Conservation (phyloP, 2,888 invertebrate species). For the Ctenicera cuprea region DNA sequence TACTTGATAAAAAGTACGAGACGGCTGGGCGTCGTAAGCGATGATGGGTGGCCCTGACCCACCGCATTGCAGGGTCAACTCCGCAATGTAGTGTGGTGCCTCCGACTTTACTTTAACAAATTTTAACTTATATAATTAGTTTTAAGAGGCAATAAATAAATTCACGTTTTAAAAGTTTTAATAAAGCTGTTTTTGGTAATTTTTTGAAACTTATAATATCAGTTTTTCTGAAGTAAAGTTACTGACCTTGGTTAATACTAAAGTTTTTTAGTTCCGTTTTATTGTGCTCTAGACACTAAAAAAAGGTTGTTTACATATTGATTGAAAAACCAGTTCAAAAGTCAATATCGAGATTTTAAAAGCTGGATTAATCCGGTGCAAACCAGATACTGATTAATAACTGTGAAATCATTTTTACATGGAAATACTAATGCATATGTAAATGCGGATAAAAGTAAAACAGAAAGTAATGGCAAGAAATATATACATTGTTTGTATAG, state of each 20-base stretch:
- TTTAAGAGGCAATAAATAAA: neutral
- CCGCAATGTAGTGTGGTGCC: too few species aligned
- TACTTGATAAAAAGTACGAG: too few species aligned
- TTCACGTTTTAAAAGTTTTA: neutral
- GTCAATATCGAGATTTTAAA: neutral
- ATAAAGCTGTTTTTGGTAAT: neutral
- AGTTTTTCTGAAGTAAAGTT: neutral
- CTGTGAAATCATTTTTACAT: neutral
- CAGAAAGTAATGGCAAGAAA: too few species aligned
- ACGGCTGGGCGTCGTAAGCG: too few species aligned
- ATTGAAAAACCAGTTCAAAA: neutral
- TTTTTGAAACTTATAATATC: neutral
- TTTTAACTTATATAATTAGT: too few species aligned
- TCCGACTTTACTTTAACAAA: too few species aligned
- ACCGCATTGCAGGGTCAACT: too few species aligned
- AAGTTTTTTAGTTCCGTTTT: neutral
- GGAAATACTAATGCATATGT: too few species aligned
- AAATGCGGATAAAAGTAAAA: too few species aligned
- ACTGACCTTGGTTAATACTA: slow-evolving; percentile 11
- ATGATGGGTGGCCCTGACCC: too few species aligned
- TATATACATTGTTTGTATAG: too few species aligned
- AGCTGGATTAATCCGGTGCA: neutral
- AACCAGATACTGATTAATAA: neutral
- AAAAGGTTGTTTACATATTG: slow-evolving; percentile 22
- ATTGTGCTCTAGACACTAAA: neutral